A percentile compares a stretch with the other conserved stretches of the same genome.
phyloP scores from a whole-genome alignment of 2,113 vertebrate genomes.

The Zosterops borbonicus region DNA sequence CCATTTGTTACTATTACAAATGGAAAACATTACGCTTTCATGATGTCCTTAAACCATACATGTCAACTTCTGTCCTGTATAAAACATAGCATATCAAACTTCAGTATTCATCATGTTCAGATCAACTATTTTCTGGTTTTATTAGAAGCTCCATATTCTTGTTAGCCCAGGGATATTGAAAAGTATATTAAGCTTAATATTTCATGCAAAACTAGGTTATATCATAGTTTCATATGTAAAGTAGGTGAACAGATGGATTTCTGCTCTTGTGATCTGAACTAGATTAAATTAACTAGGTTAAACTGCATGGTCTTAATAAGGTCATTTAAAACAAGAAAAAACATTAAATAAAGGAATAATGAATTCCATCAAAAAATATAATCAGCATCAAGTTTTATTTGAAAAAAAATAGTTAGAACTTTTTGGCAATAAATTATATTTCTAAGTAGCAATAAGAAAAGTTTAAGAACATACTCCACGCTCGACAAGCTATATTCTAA shows the following conservation, averaged over 20 bases:
- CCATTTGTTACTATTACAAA: background rate
- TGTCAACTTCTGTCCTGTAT: background rate
- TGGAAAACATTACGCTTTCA: background rate
- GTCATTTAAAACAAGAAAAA: background rate
- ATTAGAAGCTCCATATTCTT: background rate
- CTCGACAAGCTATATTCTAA: background rate
- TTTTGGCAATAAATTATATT: background rate
- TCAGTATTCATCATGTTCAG: background rate
- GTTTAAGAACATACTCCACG: background rate
- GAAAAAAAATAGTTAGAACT: background rate
- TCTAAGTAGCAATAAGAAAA: background rate
- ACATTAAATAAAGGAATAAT: background rate
- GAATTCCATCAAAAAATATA: background rate
- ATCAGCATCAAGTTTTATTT: background rate
- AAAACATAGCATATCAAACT: rapidly evolving
- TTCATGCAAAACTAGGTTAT: background rate
- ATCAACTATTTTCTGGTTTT: background rate
- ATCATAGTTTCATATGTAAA: background rate
- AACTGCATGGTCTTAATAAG: background rate
- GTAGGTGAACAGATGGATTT: conserved; percentile 44
- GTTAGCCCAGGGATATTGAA: background rate
- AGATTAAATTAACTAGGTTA: conserved; percentile 21
- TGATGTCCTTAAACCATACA: background rate
- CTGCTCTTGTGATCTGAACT: background rate
- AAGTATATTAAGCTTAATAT: background rate